Percentiles rank a stretch among this genome's conserved stretches.
Evolutionary conservation across 2,888 invertebrate species (phyloP).

Genomic region (Heteromurus nitidus): DNA sequence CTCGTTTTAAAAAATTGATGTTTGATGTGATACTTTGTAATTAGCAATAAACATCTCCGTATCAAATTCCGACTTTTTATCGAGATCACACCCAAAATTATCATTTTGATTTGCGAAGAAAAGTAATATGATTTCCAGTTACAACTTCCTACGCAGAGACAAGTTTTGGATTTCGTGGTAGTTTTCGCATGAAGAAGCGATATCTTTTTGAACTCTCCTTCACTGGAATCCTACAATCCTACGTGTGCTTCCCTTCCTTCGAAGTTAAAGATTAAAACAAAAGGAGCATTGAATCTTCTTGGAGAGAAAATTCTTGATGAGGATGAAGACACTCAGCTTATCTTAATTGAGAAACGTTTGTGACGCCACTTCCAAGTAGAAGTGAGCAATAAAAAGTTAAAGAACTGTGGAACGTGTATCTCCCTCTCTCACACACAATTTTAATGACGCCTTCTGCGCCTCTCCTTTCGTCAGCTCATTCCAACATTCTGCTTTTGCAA

Average conservation of each 20-base stretch:
- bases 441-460: too few species aligned
- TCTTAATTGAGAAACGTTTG: neutral
- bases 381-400: neutral
- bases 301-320: neutral
- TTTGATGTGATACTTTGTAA: neutral
- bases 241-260: neutral
- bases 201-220: too few species aligned
- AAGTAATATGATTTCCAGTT: neutral
- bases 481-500: neutral
- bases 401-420: neutral
- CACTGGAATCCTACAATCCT: neutral
- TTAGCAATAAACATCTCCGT: too few species aligned
- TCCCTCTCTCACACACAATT: too few species aligned
- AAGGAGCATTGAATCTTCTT: neutral
- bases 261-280: neutral
- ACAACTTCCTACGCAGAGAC: neutral
- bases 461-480: too few species aligned
- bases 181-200: too few species aligned
- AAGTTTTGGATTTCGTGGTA: neutral
- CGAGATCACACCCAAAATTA: neutral
- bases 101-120: neutral
- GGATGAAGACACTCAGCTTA: neutral
- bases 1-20: neutral
- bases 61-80: neutral
- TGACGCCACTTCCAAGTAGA: neutral